Evolutionary conservation across 2,797 vertebrate genomes (phyloP), one percentile per base, ranked within the genome.

Genomic region (Natrix natrix): DNA sequence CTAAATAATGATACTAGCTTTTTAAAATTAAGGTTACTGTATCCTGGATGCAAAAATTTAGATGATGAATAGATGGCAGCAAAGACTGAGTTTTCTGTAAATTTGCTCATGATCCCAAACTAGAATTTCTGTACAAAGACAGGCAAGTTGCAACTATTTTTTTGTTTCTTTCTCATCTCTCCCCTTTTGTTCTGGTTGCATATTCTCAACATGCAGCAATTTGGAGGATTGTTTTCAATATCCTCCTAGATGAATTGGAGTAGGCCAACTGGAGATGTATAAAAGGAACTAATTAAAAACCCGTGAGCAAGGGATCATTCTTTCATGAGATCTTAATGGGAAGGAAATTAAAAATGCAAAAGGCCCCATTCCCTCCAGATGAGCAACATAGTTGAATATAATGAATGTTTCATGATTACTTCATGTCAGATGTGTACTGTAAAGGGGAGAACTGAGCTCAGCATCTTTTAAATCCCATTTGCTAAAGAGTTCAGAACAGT

Each of bases 311-410:
- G 10, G 74, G 66, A 94, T 90, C 89, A 22, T 66, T 0, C 0
- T 92, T 95, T 95, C 93, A 86, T 94, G 92, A 0, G 12, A 93
- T 96, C 96, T 96, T 97, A 95, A 95, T 95, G 93, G 92, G 0
- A 14, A 91, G 88, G 91, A 60, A 92, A 95, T 93, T 5, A 95
- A 96, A 95, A 92, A 95, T 95, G 95, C 54, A 96, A 93, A 83
- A 87, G 92, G 37, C 55, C 0, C 1, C 0, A 8, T 48, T 0
- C 10, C 90, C 89, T 74, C 69, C 0, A 3, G 92, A 89, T 0
- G 63, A 93, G 88, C 59, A 1, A 3, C 0, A 0, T 60, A 83
- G 91, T 87, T 86, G 61, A 91, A 86, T 16, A 69, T 86, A 90
- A 91, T 96, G 2, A 96, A 95, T 94, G 91, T 95, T 95, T 93